These are phyloP conservation scores for Cyprinella venusta DNA, from an alignment of 2,797 vertebrate species.

Conservation along the genomic window DNA sequence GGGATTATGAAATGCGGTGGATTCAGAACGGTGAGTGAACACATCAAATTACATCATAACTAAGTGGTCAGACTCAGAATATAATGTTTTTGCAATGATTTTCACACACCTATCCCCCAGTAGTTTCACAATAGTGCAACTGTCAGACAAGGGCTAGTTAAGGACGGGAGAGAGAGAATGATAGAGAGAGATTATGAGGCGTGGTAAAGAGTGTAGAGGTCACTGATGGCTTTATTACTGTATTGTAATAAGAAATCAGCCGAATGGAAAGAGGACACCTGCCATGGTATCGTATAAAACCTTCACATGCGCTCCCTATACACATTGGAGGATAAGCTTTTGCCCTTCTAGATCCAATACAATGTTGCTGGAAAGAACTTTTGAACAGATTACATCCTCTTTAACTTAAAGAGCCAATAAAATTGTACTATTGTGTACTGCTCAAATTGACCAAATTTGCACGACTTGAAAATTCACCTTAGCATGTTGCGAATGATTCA, in stretches of 20 bases:
- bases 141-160: slow-evolving; percentile 17
- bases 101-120: neutral
- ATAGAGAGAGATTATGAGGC: slow-evolving; percentile 23
- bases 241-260: slow-evolving; percentile 51
- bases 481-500: neutral
- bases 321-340: neutral
- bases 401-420: neutral
- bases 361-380: neutral
- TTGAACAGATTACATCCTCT: neutral
- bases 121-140: neutral
- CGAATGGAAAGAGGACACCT: slow-evolving; percentile 51
- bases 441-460: neutral
- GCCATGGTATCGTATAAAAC: slow-evolving; percentile 31
- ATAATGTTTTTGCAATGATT: slow-evolving; percentile 19
- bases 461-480: neutral
- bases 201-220: slow-evolving; percentile 39
- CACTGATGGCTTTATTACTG: slow-evolving; percentile 55
- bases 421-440: neutral
- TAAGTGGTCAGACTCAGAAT: neutral
- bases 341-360: neutral
- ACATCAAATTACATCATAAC: neutral
- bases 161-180: neutral
- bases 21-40: neutral
- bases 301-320: neutral
- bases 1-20: neutral